Evolutionary conservation across 2,888 invertebrate species (phyloP), one percentile per base, ranked within the genome.

Genomic region (Nyleta sp.): DNA sequence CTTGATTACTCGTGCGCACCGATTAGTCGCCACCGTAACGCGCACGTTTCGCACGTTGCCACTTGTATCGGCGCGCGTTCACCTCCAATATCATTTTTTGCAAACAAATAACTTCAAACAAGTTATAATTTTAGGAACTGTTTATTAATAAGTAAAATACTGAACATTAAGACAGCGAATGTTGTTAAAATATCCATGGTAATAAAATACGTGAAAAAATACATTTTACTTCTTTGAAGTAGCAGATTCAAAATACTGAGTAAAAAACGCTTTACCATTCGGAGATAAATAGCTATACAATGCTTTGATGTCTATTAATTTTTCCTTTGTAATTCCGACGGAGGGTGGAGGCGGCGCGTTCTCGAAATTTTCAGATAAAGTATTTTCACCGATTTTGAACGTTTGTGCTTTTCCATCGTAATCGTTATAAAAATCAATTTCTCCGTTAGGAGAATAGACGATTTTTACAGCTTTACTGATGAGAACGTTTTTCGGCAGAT

Each of bases 231-330:
- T 50, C 31, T 50, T 55, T 35, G 22, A 8, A 13, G n/a, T 40
- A 7, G 20, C 55, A 55, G 55, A 35, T 38, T 55, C 40, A 11
- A 55, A 55, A 28, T 28, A 28, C 1, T 28, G 7, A 28, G 7
- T 13, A 33, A 65, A 65, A 53, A 53, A 65, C 18, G 18, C 18
- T 44, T 65, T 52, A 40, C 65, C 65, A 11, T 40, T 65, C 8
- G 57, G 64, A 20, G 42, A 55, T 52, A 76, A 53, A 48, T 64
- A 76, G 8, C 31, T 18, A 35, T 55, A 46, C 24, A 76, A 53
- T 4, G 40, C 10, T 33, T 55, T 64, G 5, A 77, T 17, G 53
- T 77, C 67, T 11, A 72, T 42, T 15, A 55, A 46, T 46, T 67
- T 67, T 17, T 65, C 65, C 31, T 65, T 52, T 2, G 11, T 67